A percentile compares a stretch with the other conserved stretches of the same genome.
phyloP scores from a whole-genome alignment of 2,797 vertebrate genomes.

The Gastrophryne carolinensis region DNA sequence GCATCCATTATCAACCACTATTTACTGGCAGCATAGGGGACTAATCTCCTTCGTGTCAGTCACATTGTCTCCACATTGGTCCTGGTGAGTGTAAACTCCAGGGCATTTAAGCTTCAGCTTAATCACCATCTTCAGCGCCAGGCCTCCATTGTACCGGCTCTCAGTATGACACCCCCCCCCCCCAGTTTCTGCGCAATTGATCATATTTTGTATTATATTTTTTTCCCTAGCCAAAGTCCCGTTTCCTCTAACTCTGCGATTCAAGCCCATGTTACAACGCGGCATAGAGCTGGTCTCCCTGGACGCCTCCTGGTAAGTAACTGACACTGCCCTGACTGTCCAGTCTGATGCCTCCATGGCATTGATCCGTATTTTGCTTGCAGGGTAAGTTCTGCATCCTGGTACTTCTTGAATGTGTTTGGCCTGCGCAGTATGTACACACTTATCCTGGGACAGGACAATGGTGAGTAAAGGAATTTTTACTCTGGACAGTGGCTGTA shows the following conservation, averaged over 20 bases:
- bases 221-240: slow-evolving; percentile 78
- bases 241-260: slow-evolving; percentile 80
- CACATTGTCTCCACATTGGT: no score
- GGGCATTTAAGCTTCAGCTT: no score
- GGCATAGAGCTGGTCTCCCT: slow-evolving; percentile 79
- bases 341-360: not conserved
- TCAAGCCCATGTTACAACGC: slow-evolving; percentile 83
- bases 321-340: not conserved
- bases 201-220: not conserved
- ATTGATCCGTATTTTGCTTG: not conserved
- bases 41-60: no score
- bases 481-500: no score
- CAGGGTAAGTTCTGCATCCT: slow-evolving; percentile 81
- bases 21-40: no score
- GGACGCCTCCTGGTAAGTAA: slow-evolving; percentile 77
- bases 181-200: no score
- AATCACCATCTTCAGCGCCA: no score
- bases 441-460: slow-evolving; percentile 78
- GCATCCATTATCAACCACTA: no score
- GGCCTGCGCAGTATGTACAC: slow-evolving; percentile 80
- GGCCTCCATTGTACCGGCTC: no score
- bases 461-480: slow-evolving; percentile 59
- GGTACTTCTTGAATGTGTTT: slow-evolving; percentile 86
- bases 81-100: no score
- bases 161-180: no score